These are phyloP conservation scores for Lateolabrax maculatus DNA, from an alignment of 2,797 vertebrate genomes.

Conservation along the genomic window DNA sequence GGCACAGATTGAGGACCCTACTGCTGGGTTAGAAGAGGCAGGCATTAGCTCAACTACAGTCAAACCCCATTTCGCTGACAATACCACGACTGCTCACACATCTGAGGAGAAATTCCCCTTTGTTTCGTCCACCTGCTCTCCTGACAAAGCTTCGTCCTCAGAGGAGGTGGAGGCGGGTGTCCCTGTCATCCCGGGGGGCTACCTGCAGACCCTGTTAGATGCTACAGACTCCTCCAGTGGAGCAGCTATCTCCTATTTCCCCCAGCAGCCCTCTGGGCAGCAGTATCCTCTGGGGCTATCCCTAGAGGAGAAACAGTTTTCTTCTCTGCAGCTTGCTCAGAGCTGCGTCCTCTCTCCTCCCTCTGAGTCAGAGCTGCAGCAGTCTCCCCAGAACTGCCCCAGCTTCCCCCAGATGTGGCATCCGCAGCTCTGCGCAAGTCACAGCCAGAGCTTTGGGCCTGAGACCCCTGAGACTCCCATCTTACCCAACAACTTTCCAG, in stretches of 20 bases:
- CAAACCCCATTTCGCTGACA: slow-evolving; percentile 90
- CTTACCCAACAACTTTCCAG: slow-evolving; percentile 89
- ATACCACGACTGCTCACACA: slow-evolving; percentile 84
- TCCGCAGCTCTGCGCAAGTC: slow-evolving; percentile 80
- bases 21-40: slow-evolving; percentile 86
- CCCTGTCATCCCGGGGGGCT: slow-evolving; percentile 97
- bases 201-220: slow-evolving; percentile 98
- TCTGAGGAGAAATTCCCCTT: slow-evolving; percentile 92
- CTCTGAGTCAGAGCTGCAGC: slow-evolving; percentile 95
- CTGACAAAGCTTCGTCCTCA: slow-evolving; percentile 92
- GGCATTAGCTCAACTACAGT: slow-evolving; percentile 86
- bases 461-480: slow-evolving; percentile 88
- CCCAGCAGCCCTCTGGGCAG: slow-evolving; percentile 91
- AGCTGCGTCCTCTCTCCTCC: slow-evolving; percentile 95
- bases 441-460: slow-evolving; percentile 86
- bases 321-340: slow-evolving; percentile 92
- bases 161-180: slow-evolving; percentile 91
- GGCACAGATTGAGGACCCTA: slow-evolving; percentile 87
- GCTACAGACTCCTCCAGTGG: slow-evolving; percentile 94
- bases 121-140: slow-evolving; percentile 92
- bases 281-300: slow-evolving; percentile 88
- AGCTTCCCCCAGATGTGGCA: slow-evolving; percentile 93
- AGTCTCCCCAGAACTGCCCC: slow-evolving; percentile 92
- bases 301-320: slow-evolving; percentile 93
- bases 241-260: slow-evolving; percentile 91